A percentile compares a stretch with the other conserved stretches of the same genome.
Evolutionary conservation across 2,888 invertebrate species (phyloP).

Genomic region (Byasa hedistus): DNA sequence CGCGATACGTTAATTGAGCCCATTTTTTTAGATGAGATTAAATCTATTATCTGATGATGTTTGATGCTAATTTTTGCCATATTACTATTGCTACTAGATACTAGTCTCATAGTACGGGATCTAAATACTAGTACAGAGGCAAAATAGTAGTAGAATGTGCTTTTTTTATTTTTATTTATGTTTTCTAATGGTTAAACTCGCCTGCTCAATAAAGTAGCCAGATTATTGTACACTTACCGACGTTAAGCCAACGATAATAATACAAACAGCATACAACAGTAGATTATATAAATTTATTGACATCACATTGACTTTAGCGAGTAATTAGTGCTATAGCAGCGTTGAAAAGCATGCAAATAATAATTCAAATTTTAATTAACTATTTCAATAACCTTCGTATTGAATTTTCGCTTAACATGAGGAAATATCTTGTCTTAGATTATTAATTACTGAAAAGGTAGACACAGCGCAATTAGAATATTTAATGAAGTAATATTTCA

Average conservation of each 20-base stretch:
- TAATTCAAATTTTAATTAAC: conserved; percentile 13
- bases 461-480: conserved; percentile 7
- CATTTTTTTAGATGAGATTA: no score
- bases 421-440: conserved; percentile 7
- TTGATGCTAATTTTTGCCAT: no score
- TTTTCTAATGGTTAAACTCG: no score
- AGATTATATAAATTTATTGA: neutral
- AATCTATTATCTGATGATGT: no score
- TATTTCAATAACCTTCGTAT: conserved; percentile 10
- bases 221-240: no score
- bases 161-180: no score
- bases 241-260: neutral
- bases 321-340: neutral
- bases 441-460: conserved; percentile 10
- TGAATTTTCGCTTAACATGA: neutral
- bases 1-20: no score
- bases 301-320: neutral
- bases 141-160: no score
- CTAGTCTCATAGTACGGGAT: no score
- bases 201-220: no score
- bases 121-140: no score
- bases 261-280: neutral
- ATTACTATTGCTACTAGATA: no score
- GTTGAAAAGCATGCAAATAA: neutral
- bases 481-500: neutral